Conservation (phyloP, 2,797 vertebrate species). For the Salarias fasciatus region DNA sequence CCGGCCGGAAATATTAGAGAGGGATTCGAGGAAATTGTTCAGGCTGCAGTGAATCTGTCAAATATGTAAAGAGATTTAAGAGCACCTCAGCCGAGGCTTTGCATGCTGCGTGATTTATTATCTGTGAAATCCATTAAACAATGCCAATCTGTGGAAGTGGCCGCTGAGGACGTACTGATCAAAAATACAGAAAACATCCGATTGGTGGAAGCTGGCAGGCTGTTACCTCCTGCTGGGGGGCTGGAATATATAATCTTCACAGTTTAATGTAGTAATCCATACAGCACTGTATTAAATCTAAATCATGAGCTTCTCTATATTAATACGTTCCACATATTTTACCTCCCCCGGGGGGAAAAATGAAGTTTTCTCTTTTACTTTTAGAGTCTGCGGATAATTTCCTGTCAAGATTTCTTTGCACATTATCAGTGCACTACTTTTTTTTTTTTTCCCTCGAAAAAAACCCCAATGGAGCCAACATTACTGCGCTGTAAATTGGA, state of each 20-base stretch:
- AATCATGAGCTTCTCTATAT: conserved; percentile 5
- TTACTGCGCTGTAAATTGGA: conserved; percentile 35
- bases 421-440: conserved; percentile 18
- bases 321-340: conserved; percentile 17
- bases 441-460: conserved; percentile 15
- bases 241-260: not conserved
- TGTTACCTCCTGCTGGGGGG: not conserved
- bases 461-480: conserved; percentile 20
- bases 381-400: conserved; percentile 23
- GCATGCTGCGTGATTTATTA: conserved; percentile 20
- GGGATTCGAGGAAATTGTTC: conserved; percentile 22
- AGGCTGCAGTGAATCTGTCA: conserved; percentile 27
- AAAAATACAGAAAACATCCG: no score
- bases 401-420: conserved; percentile 17
- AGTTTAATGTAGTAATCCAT: not conserved
- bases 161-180: no score
- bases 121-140: conserved; percentile 17
- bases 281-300: conserved; percentile 1
- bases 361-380: conserved; percentile 15
- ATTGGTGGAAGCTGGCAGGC: conserved; percentile 20
- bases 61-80: conserved; percentile 26
- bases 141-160: not conserved
- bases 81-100: conserved; percentile 12
- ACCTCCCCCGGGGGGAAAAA: not conserved
- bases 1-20: conserved; percentile 34